A percentile compares a stretch with the other conserved stretches of the same genome.
phyloP scores from a whole-genome alignment of 2,797 vertebrate species.

The Sebastes trivittatus region DNA sequence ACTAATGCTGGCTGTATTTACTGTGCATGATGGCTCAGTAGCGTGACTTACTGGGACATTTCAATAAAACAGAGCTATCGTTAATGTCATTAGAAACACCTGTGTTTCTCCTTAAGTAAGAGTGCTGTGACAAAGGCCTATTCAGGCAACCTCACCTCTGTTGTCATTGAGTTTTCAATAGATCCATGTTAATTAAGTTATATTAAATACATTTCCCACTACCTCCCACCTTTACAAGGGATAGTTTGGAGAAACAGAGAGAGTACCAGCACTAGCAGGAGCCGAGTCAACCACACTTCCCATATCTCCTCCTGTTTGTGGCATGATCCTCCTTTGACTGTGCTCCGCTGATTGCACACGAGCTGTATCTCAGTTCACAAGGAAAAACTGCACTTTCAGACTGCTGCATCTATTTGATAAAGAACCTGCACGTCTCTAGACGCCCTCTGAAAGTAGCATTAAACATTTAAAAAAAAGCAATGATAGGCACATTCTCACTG shows the following conservation, averaged over 20 bases:
- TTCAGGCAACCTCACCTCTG: not conserved
- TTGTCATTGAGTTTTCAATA: not conserved
- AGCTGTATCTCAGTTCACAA: not conserved
- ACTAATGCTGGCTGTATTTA: not conserved
- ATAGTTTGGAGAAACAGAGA: not conserved
- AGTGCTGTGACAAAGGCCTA: not conserved
- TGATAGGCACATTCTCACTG: not conserved
- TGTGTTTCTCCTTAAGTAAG: not conserved
- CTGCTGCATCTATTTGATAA: slow-evolving; percentile 14
- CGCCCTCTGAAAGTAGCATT: not conserved
- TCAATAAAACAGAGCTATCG: not conserved
- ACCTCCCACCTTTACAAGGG: not conserved
- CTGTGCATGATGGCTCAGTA: not conserved
- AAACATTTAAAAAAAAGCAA: not conserved
- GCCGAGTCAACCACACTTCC: not conserved
- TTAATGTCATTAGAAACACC: slow-evolving; percentile 1
- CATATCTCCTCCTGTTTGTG: slow-evolving; percentile 2
- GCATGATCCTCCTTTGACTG: slow-evolving; percentile 15
- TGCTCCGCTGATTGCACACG: slow-evolving; percentile 1
- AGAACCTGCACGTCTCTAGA: not conserved
- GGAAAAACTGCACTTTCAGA: not conserved
- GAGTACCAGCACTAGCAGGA: not conserved
- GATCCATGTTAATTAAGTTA: not conserved
- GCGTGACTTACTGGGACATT: not conserved
- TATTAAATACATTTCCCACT: not conserved